Conservation (phyloP, 2,113 vertebrate genomes). For the Embiotoca jacksoni region DNA sequence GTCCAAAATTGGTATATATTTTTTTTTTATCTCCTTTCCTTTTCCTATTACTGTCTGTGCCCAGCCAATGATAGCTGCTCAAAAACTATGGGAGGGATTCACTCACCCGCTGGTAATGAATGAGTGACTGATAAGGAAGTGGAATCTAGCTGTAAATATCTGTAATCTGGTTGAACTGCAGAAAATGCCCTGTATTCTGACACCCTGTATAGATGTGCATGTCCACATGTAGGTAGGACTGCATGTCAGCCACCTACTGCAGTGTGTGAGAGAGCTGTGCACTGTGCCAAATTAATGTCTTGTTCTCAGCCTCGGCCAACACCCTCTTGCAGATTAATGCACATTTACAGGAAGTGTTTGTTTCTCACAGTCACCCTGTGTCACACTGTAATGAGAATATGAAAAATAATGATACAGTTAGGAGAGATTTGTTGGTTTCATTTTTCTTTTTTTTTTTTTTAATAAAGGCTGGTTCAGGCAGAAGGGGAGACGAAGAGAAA, state of each 20-base stretch:
- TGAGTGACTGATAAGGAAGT: not conserved
- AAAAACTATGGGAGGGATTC: not conserved
- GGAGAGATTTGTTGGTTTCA: slow-evolving; percentile 26
- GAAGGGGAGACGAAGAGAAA: not conserved
- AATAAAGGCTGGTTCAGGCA: slow-evolving; percentile 5
- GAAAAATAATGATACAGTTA: slow-evolving; percentile 26
- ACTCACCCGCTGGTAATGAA: not conserved
- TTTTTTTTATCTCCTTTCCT: not conserved
- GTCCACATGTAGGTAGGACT: not conserved
- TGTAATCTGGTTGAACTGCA: not conserved
- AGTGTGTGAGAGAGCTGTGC: not conserved
- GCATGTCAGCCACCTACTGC: not conserved
- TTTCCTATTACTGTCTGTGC: not conserved
- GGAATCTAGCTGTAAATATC: not conserved
- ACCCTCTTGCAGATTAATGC: slow-evolving; percentile 4
- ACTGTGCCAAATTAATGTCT: slow-evolving; percentile 36
- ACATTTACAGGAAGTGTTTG: slow-evolving; percentile 16
- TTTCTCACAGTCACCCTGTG: not conserved
- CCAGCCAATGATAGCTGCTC: not conserved
- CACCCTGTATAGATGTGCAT: not conserved
- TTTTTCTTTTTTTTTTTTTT: slow-evolving; percentile 28
- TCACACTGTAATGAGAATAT: slow-evolving; percentile 11
- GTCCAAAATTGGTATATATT: not conserved
- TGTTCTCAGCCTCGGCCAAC: slow-evolving; percentile 15
- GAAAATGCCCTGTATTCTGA: not conserved